Conservation (phyloP, 2,797 vertebrate genomes). For the Neosilurus hyrtlii region DNA sequence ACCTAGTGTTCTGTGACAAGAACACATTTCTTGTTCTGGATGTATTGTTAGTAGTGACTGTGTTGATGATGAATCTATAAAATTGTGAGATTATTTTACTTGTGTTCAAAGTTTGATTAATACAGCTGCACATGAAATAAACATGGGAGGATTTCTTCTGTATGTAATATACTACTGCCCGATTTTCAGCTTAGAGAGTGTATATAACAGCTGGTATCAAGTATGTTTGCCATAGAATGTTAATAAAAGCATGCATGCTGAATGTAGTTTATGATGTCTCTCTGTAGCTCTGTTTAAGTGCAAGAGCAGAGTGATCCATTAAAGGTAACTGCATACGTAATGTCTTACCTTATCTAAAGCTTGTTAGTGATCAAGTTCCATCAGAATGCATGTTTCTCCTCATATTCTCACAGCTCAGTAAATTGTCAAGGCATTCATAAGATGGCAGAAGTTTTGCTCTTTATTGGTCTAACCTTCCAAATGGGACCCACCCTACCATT, state of each 20-base stretch:
- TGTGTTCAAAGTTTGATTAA: neutral
- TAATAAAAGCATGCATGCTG: neutral
- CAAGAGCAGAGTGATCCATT: conserved; percentile 12
- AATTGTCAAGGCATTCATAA: conserved; percentile 68
- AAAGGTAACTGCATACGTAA: conserved; percentile 13
- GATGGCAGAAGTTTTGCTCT: conserved; percentile 68
- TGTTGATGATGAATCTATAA: neutral
- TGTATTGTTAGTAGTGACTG: too few relatives aligned
- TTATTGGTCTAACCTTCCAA: conserved; percentile 69
- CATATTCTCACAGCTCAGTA: conserved; percentile 62
- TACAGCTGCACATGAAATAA: neutral
- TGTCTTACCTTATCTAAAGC: conserved; percentile 12
- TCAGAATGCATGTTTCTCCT: neutral
- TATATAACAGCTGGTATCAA: neutral
- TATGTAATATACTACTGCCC: neutral
- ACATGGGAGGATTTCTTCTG: neutral
- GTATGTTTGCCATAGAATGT: neutral
- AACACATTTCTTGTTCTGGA: neutral
- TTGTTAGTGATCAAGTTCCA: conserved; percentile 9
- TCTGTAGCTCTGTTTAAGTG: neutral
- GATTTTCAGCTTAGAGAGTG: neutral
- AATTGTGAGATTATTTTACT: neutral
- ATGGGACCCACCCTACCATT: conserved; percentile 70
- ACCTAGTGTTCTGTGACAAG: too few relatives aligned
- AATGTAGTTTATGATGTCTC: neutral